These are phyloP conservation scores for Cerceris rybyensis DNA, from an alignment of 2,888 invertebrate species.

Conservation along the genomic window DNA sequence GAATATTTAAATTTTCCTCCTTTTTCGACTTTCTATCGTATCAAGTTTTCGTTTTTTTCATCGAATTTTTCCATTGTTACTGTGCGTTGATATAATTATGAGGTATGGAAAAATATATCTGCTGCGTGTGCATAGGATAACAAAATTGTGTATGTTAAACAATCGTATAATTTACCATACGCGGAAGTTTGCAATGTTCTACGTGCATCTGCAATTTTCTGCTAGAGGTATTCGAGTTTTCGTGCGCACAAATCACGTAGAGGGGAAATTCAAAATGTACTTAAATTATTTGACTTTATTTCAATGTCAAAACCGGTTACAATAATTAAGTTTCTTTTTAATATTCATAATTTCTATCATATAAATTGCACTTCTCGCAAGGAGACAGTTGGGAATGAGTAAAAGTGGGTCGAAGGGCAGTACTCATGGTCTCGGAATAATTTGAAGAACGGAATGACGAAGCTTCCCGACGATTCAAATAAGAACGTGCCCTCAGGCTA, in stretches of 20 bases:
- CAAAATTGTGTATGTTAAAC: conserved; percentile 22
- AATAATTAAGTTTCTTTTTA: too few relatives aligned
- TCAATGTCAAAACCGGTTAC: too few relatives aligned
- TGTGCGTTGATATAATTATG: too few relatives aligned
- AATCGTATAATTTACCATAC: conserved; percentile 14
- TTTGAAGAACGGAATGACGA: conserved; percentile 5
- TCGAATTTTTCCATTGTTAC: too few relatives aligned
- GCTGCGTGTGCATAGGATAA: not conserved
- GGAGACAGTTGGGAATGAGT: not conserved
- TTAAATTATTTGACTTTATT: too few relatives aligned
- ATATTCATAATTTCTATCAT: not conserved
- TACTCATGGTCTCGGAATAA: not conserved
- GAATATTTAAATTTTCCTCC: not conserved
- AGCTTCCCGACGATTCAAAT: conserved; percentile 19
- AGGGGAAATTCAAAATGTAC: too few relatives aligned
- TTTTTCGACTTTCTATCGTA: too few relatives aligned
- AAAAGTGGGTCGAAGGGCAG: not conserved
- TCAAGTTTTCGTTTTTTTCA: too few relatives aligned
- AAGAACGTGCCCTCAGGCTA: conserved; percentile 28
- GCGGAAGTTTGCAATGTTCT: conserved; percentile 32
- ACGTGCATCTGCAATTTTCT: conserved; percentile 19
- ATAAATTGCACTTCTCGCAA: not conserved
- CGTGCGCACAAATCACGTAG: not conserved
- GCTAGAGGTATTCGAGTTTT: not conserved
- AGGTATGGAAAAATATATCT: not conserved